Evolutionary conservation across 2,888 invertebrate genomes (phyloP), one percentile per base, ranked within the genome.

Genomic region (Himalopsyche kuldschensis): DNA sequence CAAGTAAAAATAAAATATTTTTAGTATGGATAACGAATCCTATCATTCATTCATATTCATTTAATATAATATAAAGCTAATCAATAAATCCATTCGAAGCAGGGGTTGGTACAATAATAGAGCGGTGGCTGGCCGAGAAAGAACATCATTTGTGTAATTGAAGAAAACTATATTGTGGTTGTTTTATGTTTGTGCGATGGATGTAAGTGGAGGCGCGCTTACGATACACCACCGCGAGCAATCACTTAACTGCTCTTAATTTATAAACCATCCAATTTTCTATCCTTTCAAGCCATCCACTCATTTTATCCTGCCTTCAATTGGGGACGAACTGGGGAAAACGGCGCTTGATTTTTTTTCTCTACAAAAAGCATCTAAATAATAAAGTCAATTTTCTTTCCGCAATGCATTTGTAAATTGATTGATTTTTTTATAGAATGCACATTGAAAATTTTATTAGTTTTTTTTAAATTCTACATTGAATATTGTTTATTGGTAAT

Each of bases 191-290:
- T 30, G 82, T 78, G 78, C 30, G 79, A 27, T 30, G 79, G 46
- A 24, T 47, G 63, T 15, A 27, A 79, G 47, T 55, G 78, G 63
- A 82, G 75, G 31, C 30, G 69, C 55, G 80, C 75, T 31, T 30
- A 15, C 69, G 69, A 69, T 69, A 69, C 69, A 69, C 47, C 82
- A 41, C 75, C 76, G 82, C 76, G 82, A 80, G 82, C 85, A 86
- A 86, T 86, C 86, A 86, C 86, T 85, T 86, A 86, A 85, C 81
- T 80, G 81, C 86, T 85, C 85, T 85, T 85, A 85, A 86, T 86
- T 86, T 85, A 86, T 86, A 85, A 85, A 84, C 85, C 84, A 84
- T 86, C 84, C 84, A 84, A 84, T 86, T 86, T 84, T 79, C 82
- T 86, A 82, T 84, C 84, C 82, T 83, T 79, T 27, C 47, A 69